phyloP scores from a whole-genome alignment of 2,797 vertebrate species.

The Babyrousa celebensis region DNA sequence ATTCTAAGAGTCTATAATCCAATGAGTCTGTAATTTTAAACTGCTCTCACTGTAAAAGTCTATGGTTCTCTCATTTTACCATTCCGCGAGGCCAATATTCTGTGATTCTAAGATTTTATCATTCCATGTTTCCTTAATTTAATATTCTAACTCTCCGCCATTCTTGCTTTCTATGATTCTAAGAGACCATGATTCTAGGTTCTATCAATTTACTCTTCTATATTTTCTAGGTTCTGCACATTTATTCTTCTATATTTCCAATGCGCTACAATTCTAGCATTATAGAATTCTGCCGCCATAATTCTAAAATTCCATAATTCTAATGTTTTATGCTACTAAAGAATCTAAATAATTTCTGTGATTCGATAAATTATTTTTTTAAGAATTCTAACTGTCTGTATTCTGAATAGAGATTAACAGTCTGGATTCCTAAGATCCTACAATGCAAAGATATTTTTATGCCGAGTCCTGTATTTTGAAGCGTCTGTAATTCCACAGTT shows the following conservation, averaged over 20 bases:
- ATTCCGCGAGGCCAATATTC: constrained; percentile 33
- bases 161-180: neutral
- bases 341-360: constrained; percentile 7
- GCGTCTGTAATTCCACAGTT: neutral
- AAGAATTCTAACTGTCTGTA: constrained; percentile 37
- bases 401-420: neutral
- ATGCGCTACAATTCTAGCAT: neutral
- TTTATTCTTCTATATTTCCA: constrained; percentile 39
- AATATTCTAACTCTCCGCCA: constrained; percentile 51
- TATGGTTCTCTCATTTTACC: constrained; percentile 25
- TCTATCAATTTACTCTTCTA: neutral
- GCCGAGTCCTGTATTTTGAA: constrained; percentile 40
- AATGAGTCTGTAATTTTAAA: constrained; percentile 70
- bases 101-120: constrained; percentile 75
- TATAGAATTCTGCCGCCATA: constrained; percentile 18
- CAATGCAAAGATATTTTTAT: constrained; percentile 24
- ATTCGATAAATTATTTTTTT: constrained; percentile 34
- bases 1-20: constrained; percentile 76
- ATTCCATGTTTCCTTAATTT: constrained; percentile 64
- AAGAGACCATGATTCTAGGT: neutral
- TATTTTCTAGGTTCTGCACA: constrained; percentile 52
- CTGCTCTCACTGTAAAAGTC: constrained; percentile 52
- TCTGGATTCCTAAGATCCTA: constrained; percentile 48
- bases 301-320: constrained; percentile 56
- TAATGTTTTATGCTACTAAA: constrained; percentile 51